phyloP scores from a whole-genome alignment of 2,797 vertebrate species.

The Epinephelus malabaricus region DNA sequence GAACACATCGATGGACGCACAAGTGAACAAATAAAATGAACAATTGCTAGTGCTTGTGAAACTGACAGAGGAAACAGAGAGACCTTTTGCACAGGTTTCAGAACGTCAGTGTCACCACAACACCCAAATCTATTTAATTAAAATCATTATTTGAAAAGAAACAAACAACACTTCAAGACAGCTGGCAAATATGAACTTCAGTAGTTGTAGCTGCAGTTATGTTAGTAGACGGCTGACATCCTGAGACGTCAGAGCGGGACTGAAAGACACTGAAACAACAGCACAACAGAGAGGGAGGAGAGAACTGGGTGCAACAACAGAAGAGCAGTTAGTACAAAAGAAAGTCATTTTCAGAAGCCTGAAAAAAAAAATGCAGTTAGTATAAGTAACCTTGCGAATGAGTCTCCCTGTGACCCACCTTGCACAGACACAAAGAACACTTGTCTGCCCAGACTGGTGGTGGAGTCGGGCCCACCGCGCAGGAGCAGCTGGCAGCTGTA shows the following conservation, averaged over 20 bases:
- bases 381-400: not conserved
- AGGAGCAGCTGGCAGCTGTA: constrained; percentile 82
- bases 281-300: not conserved
- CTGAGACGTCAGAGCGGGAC: not conserved
- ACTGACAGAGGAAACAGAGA: not conserved
- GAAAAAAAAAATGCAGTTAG: not conserved
- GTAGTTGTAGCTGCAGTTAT: not conserved
- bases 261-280: not conserved
- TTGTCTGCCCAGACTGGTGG: constrained; percentile 56
- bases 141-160: not conserved
- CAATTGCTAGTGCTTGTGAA: not conserved
- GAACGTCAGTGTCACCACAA: not conserved
- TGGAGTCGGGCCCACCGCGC: constrained; percentile 20
- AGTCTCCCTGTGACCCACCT: constrained; percentile 73
- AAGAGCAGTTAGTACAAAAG: not conserved
- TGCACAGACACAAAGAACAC: constrained; percentile 77
- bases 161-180: not conserved
- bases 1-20: not conserved
- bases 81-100: not conserved
- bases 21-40: not conserved
- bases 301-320: not conserved
- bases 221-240: not conserved
- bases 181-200: not conserved
- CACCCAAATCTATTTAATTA: not conserved
- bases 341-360: not conserved